phyloP scores from a whole-genome alignment of 1,140 invertebrate genomes.

The Phthorimaea operculella region DNA sequence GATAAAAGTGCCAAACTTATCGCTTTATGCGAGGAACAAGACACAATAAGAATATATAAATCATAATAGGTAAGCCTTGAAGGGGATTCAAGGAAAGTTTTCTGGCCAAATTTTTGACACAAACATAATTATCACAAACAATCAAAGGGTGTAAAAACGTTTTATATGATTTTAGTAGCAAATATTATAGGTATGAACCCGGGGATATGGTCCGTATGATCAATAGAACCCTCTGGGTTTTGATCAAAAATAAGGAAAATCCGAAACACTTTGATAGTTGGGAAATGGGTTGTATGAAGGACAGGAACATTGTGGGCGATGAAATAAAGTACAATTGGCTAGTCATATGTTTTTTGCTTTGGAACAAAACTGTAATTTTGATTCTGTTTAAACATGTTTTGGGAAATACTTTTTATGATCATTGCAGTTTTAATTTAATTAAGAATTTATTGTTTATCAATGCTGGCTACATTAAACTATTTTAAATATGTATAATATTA shows the following conservation, averaged over 20 bases:
- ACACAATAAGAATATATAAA: slow-evolving; percentile 29
- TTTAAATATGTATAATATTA: too few species aligned
- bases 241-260: background rate
- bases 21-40: slow-evolving; percentile 15
- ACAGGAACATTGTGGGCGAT: background rate
- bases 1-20: slow-evolving; percentile 1
- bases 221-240: slow-evolving; percentile 27
- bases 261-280: too few species aligned
- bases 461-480: too few species aligned
- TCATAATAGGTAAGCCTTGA: slow-evolving; percentile 11
- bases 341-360: too few species aligned
- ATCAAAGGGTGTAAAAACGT: slow-evolving; percentile 49
- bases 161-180: slow-evolving; percentile 40
- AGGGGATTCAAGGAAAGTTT: slow-evolving; percentile 13
- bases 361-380: too few species aligned
- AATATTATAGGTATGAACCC: slow-evolving; percentile 22
- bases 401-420: too few species aligned
- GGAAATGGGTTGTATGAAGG: background rate
- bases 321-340: too few species aligned
- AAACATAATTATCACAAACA: slow-evolving; percentile 45
- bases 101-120: slow-evolving; percentile 19
- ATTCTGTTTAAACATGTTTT: too few species aligned
- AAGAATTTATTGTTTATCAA: too few species aligned
- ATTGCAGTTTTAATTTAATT: too few species aligned
- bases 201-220: slow-evolving; percentile 23